phyloP scores from a whole-genome alignment of 1,140 invertebrate genomes.

The Geopemphigus sp. region DNA sequence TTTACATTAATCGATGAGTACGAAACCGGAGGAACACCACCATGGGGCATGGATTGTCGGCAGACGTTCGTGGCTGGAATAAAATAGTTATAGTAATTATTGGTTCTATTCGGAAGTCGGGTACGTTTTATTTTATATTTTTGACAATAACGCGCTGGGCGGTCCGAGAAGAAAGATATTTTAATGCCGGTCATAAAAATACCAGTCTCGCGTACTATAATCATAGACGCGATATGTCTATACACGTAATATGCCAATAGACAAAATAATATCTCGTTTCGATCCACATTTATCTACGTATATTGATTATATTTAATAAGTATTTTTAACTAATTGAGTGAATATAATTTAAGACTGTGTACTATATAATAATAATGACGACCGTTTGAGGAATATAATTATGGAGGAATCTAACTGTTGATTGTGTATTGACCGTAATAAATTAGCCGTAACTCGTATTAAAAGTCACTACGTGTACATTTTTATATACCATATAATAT shows the following conservation, averaged over 20 bases:
- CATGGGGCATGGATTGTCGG: background rate
- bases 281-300: too few species aligned
- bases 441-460: background rate
- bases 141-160: background rate
- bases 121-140: background rate
- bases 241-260: background rate
- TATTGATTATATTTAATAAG: too few species aligned
- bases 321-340: background rate
- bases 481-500: background rate
- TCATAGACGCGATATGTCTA: background rate
- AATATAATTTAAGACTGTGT: background rate
- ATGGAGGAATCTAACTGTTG: background rate
- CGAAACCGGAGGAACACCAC: background rate
- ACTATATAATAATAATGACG: background rate
- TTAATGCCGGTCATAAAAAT: slow-evolving; percentile 17
- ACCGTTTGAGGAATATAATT: background rate
- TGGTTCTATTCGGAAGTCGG: background rate
- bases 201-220: background rate
- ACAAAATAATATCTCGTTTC: slow-evolving; percentile 1
- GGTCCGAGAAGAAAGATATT: background rate
- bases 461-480: background rate
- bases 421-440: background rate
- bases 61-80: background rate
- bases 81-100: background rate
- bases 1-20: background rate